These are phyloP conservation scores for Megamerina dolium DNA, from an alignment of 2,888 invertebrate species.

Conservation along the genomic window DNA sequence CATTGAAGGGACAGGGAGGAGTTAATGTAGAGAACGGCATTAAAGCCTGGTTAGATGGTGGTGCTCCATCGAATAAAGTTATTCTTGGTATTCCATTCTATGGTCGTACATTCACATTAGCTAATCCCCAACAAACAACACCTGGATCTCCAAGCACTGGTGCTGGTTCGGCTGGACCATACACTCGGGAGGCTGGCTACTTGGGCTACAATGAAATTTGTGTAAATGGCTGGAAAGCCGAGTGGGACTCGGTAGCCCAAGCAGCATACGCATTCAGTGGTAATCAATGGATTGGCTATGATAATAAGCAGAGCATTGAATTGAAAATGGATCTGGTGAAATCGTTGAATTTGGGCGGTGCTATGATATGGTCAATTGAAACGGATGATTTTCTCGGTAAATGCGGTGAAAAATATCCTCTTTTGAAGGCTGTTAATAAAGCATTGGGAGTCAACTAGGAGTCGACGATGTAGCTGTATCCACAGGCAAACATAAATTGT, in stretches of 20 bases:
- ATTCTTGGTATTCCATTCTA: constrained; percentile 66
- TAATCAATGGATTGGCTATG: background rate
- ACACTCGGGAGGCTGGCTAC: constrained; percentile 71
- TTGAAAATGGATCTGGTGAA: constrained; percentile 39
- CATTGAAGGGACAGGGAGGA: constrained; percentile 50
- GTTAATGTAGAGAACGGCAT: constrained; percentile 80
- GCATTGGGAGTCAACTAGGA: constrained; percentile 1
- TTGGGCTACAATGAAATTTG: constrained; percentile 85
- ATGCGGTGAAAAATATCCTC: constrained; percentile 58
- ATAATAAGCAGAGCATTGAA: background rate
- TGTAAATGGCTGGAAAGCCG: constrained; percentile 40
- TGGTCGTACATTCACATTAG: constrained; percentile 62
- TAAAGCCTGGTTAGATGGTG: constrained; percentile 71
- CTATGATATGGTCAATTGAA: constrained; percentile 64
- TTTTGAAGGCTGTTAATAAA: constrained; percentile 45
- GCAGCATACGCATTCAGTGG: constrained; percentile 41
- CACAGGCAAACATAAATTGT: too few relatives aligned
- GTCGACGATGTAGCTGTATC: too few relatives aligned
- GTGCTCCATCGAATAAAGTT: constrained; percentile 59
- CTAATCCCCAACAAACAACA: constrained; percentile 39
- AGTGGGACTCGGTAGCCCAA: constrained; percentile 56
- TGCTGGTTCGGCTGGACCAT: constrained; percentile 69
- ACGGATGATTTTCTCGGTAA: constrained; percentile 87
- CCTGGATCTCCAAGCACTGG: constrained; percentile 40
- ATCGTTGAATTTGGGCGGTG: constrained; percentile 72